phyloP scores from a whole-genome alignment of 1,140 invertebrate species.

The Drosophila pruinosa region DNA sequence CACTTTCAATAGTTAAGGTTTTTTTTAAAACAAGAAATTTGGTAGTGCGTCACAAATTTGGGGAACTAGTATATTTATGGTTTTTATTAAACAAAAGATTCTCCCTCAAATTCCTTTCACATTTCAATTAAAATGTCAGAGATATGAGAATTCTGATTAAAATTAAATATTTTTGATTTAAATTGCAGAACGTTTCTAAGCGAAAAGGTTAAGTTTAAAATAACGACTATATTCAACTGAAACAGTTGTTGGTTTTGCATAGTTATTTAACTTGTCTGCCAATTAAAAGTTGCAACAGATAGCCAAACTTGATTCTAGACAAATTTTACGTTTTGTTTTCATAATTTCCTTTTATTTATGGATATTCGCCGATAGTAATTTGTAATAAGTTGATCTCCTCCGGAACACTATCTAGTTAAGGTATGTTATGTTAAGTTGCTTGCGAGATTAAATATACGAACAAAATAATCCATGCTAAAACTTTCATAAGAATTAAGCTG shows the following conservation, averaged over 20 bases:
- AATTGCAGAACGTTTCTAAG: background rate
- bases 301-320: background rate
- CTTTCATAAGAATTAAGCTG: background rate
- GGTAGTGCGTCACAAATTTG: background rate
- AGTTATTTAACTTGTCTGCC: background rate
- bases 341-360: background rate
- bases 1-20: no score
- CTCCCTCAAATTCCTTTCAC: background rate
- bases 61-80: background rate
- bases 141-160: background rate
- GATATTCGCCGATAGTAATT: background rate
- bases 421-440: background rate
- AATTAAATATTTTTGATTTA: background rate
- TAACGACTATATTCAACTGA: background rate
- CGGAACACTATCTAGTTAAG: background rate
- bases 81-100: background rate
- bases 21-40: no score
- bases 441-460: background rate
- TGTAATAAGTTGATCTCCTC: background rate
- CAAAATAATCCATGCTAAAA: constrained; percentile 2
- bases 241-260: background rate
- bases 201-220: background rate
- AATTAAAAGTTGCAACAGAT: background rate
- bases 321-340: background rate
- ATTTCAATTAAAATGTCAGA: background rate